Evolutionary conservation across 2,888 invertebrate species (phyloP), one percentile per base, ranked within the genome.

Genomic region (Hanleya hanleyi): DNA sequence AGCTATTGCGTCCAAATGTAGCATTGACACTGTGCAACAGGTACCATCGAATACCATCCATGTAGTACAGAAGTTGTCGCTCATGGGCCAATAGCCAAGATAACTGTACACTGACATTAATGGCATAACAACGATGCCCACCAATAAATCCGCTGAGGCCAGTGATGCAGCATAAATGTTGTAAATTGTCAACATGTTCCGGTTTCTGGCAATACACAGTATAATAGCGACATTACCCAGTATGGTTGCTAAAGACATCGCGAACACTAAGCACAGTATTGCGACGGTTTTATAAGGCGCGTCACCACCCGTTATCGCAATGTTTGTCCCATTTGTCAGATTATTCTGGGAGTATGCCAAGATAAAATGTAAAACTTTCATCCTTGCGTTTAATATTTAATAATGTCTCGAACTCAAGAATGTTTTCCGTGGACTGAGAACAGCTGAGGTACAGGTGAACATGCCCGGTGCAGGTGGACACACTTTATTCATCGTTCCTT

Each of bases 51-150:
- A 41, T 9, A 38, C 47, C 62, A 72, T 68, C 72, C 75, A 77
- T 9, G 73, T 18, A 12, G 74, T 77, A 41, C 77, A 77, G 6
- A 70, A 66, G 22, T 22, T n/a, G 18, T 71, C 9, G 1, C 76
- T 74, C 47, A 77, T 49, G 12, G 77, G 77, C 77, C 77, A 77
- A 47, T 51, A 61, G 7, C 77, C 75, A 47, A 70, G 68, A 36
- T 67, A 22, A 15, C 72, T 75, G 47, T 72, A 75, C 26, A 77
- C 72, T 0, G 51, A 35, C 74, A 75, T 75, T 9, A 47, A 51
- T 1, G 66, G 36, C 77, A 77, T 77, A n/a, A 77, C 77, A 7
- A 72, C 22, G 26, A 77, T 26, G 4, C 74, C 77, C 5, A 77
- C 73, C n/a, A 70, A 37, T 3, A 67, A n/a, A 35, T 77, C 77